Base-by-base conservation (phyloP, 1,140 invertebrate genomes). In the Calephelis virginiensis region DNA sequence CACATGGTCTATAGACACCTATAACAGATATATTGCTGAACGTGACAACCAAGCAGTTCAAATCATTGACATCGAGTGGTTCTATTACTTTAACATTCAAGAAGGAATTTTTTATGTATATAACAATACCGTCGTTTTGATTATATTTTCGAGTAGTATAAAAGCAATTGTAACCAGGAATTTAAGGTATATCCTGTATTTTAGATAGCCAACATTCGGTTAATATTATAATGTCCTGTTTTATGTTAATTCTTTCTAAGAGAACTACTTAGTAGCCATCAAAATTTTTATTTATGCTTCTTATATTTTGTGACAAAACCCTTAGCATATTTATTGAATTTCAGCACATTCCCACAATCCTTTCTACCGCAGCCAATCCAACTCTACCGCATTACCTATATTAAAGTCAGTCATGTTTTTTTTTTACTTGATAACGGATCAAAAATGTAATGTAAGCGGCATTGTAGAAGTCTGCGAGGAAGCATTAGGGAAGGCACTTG, bases 341-440 rank as follows among this genome's bases (percentile, higher is more conserved):
- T 28, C 28, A 38, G 47, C 37, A 67, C 37, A 17, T 67, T 60
- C 8, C 14, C 9, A 45, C 47, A 45, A 38, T 7, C n/a, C 8
- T 62, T 5, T 67, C n/a, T n/a, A n/a, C n/a, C n/a, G n/a, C 28
- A 43, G 49, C 5, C 6, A 53, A 8, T 53, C 49, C 17, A 53
- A 13, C 49, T 53, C 49, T 17, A 53, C 49, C 11, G 49, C 48
- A 6, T 50, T 62, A 13, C 61, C 47, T 47, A 67, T 62, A 49
- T 67, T 62, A 40, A 67, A 28, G 28, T 28, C 28, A 28, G 28
- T 28, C 28, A 28, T 28, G 28, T 28, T 28, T 28, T 28, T 62
- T 28, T 67, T 53, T 40, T 47, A 40, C 62, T 62, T 14, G 62
- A 17, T 12, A 67, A 50, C 4, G 50, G 38, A 9, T 61, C 50